Evolutionary conservation across 1,140 invertebrate genomes (phyloP).

Genomic region (Macrosteles quadrilineatus): DNA sequence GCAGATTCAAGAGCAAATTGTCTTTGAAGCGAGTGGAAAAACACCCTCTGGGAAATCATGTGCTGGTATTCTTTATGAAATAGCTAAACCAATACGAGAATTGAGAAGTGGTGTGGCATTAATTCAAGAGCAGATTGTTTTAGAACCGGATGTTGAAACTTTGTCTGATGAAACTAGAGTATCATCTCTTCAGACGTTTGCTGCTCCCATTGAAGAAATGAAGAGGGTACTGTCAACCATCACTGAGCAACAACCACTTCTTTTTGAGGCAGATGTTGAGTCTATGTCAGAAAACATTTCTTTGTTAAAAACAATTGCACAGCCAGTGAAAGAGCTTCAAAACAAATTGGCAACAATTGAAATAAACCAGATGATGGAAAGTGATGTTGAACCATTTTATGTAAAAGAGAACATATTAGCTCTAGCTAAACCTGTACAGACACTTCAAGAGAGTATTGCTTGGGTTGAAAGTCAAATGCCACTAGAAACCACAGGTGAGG

Average conservation of each 20-base stretch:
- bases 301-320: conserved; percentile 52
- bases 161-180: conserved; percentile 29
- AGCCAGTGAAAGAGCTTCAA: conserved; percentile 56
- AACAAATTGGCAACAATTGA: conserved; percentile 56
- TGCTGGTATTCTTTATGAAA: conserved; percentile 40
- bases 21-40: conserved; percentile 47
- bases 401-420: conserved; percentile 18
- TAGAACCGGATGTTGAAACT: conserved; percentile 35
- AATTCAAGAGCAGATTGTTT: conserved; percentile 44
- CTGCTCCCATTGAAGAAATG: conserved; percentile 55
- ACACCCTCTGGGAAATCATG: conserved; percentile 47
- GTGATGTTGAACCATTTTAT: conserved; percentile 16
- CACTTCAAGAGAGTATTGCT: conserved; percentile 27
- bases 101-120: conserved; percentile 43
- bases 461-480: conserved; percentile 25
- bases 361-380: conserved; percentile 30
- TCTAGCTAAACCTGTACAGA: conserved; percentile 28
- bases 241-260: conserved; percentile 24
- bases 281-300: conserved; percentile 38
- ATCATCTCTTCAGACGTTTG: conserved; percentile 41
- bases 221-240: conserved; percentile 51
- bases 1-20: conserved; percentile 49
- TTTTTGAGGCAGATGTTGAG: conserved; percentile 25
- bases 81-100: conserved; percentile 49
- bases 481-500: conserved; percentile 30